A percentile compares a stretch with the other conserved stretches of the same genome.
phyloP scores from a whole-genome alignment of 2,797 vertebrate species.

The Scarus forsteni region DNA sequence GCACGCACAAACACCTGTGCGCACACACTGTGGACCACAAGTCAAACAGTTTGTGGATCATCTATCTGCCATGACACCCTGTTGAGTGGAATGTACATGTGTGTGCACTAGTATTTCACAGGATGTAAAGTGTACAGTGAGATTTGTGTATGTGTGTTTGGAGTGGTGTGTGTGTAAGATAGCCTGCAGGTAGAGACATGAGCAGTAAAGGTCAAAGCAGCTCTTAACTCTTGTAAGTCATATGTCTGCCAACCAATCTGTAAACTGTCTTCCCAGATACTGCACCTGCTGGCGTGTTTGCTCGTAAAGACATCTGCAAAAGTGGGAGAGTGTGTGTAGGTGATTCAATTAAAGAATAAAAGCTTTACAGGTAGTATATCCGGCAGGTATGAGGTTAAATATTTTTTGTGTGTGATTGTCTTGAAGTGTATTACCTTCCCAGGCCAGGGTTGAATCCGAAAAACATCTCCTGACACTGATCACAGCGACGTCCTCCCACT shows the following conservation, averaged over 20 bases:
- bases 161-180: constrained; percentile 23
- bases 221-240: constrained; percentile 78
- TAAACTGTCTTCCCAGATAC: constrained; percentile 74
- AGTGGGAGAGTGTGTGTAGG: constrained; percentile 6
- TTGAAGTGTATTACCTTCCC: constrained; percentile 80
- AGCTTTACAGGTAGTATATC: constrained; percentile 12
- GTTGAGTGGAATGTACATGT: constrained; percentile 31
- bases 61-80: constrained; percentile 57
- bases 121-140: constrained; percentile 25
- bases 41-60: constrained; percentile 51
- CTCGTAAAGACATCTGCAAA: background rate
- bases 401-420: background rate
- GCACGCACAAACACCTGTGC: constrained; percentile 31
- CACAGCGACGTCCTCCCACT: constrained; percentile 86
- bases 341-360: constrained; percentile 31
- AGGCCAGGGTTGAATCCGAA: constrained; percentile 89
- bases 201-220: constrained; percentile 82
- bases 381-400: background rate
- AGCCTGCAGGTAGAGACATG: constrained; percentile 68
- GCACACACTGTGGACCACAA: constrained; percentile 35
- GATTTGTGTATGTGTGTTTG: constrained; percentile 40
- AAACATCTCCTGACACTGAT: constrained; percentile 86
- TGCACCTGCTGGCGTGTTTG: constrained; percentile 49
- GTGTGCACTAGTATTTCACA: constrained; percentile 19
- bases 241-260: constrained; percentile 66